phyloP scores from a whole-genome alignment of 2,888 invertebrate genomes.

The Ophion ventricosus region DNA sequence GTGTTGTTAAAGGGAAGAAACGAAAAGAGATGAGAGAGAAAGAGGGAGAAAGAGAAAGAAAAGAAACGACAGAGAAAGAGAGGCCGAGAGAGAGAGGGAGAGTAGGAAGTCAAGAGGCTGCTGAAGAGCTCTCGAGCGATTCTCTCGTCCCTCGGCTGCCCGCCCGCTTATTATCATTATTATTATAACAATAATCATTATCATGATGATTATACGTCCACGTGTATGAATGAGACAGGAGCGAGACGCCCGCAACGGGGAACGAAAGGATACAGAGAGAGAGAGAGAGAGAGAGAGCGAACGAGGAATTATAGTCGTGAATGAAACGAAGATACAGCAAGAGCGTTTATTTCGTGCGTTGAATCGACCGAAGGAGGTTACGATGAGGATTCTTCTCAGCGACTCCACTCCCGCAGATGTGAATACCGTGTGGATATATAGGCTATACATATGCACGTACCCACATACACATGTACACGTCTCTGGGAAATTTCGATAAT shows the following conservation, averaged over 20 bases:
- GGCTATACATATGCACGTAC: not conserved
- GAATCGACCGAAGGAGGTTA: slow-evolving; percentile 44
- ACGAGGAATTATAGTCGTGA: slow-evolving; percentile 70
- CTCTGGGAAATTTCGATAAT: not conserved
- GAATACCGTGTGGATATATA: not conserved
- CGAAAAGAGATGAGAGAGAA: slow-evolving; percentile 17
- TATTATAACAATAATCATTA: slow-evolving; percentile 36
- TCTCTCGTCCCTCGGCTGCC: slow-evolving; percentile 55
- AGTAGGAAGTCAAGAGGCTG: slow-evolving; percentile 14
- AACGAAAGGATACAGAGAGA: slow-evolving; percentile 1
- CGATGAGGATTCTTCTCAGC: slow-evolving; percentile 29
- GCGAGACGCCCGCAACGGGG: slow-evolving; percentile 6
- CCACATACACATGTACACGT: not conserved
- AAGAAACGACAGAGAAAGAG: slow-evolving; percentile 25
- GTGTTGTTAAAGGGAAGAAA: slow-evolving; percentile 58
- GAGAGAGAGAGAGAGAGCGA: slow-evolving; percentile 38
- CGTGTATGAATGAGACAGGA: slow-evolving; percentile 57
- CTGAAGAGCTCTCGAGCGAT: slow-evolving; percentile 48
- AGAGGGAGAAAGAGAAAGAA: slow-evolving; percentile 17
- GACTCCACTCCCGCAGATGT: not conserved
- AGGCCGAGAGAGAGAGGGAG: slow-evolving; percentile 20
- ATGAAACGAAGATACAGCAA: slow-evolving; percentile 66
- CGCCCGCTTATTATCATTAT: slow-evolving; percentile 33
- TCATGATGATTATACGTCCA: slow-evolving; percentile 38
- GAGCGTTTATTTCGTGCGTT: slow-evolving; percentile 50